Base-by-base conservation (phyloP, 2,888 invertebrate genomes). In the Oscheius sp. region DNA sequence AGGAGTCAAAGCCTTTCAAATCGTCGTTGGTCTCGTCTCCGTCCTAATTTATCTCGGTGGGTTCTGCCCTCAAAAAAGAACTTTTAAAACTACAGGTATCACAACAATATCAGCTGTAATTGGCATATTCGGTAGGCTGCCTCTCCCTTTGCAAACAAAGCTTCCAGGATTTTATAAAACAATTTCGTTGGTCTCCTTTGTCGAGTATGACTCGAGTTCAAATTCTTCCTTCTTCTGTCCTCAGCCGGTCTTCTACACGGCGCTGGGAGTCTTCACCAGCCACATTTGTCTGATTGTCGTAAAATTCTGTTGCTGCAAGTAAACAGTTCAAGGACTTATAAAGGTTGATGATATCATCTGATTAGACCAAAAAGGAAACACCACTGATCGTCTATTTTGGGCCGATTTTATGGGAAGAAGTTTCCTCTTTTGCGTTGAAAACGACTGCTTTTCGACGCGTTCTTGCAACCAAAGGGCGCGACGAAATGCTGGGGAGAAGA, bases 291-390 rank as follows among this genome's bases (percentile, higher is more conserved):
- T 78, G 12, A 78, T 78, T 42, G 76, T 78, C 34, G 68, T 74
- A 20, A 78, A 78, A 53, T 76, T 76, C 67, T 78, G 78, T 61
- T 78, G 78, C 65, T 78, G 78, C 70, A 78, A 78, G 73, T 78
- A 72, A 75, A 25, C 42, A 15, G 2, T 33, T 33, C 10, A 25
- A 8, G 8, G 10, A 55, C 4, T 31, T 29, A 33, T 33, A 17
- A 12, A 23, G 15, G 8, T 17, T n/a, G n/a, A 29, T 53, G 29
- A 53, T 53, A 31, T 53, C 53, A 53, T n/a, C 27, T 29, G 27
- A n/a, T n/a, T n/a, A n/a, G n/a, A n/a, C n/a, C n/a, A n/a, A n/a
- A n/a, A n/a, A n/a, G n/a, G n/a, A n/a, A n/a, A n/a, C n/a, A 53
- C 31, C 53, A 53, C 53, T 29, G 48, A 48, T 48, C 48, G 23